phyloP scores from a whole-genome alignment of 2,113 vertebrate species.

The Miniopterus natalensis region DNA sequence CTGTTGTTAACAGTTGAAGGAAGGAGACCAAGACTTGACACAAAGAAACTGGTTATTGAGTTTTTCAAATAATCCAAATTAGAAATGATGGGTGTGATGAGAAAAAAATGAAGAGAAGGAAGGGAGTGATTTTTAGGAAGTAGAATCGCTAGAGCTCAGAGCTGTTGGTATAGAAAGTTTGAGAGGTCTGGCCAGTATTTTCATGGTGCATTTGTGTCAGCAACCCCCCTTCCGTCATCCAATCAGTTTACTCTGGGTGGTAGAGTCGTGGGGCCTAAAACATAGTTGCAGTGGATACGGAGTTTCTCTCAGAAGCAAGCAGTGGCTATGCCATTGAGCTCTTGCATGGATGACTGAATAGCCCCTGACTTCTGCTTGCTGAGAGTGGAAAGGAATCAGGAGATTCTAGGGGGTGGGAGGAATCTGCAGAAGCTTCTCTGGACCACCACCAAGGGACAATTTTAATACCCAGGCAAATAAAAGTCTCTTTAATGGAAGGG shows the following conservation, averaged over 20 bases:
- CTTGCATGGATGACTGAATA: neutral
- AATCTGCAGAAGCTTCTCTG: neutral
- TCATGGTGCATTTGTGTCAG: neutral
- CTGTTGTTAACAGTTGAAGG: constrained; percentile 20
- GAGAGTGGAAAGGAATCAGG: neutral
- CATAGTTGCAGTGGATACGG: neutral
- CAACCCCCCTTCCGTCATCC: no score
- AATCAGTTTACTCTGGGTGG: neutral
- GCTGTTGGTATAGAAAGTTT: neutral
- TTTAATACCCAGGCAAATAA: neutral
- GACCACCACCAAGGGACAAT: neutral
- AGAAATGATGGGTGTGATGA: neutral
- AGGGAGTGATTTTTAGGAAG: neutral
- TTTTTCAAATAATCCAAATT: neutral
- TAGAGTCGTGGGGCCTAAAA: neutral
- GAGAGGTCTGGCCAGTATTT: neutral
- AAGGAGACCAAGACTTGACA: constrained; percentile 10
- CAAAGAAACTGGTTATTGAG: neutral
- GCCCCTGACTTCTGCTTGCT: neutral
- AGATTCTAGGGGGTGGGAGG: neutral
- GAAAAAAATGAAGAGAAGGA: neutral
- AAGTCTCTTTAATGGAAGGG: neutral
- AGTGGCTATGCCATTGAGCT: neutral
- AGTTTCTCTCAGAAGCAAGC: neutral
- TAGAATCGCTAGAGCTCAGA: neutral